Evolutionary conservation across 2,888 invertebrate genomes (phyloP), one percentile per base, ranked within the genome.

Genomic region (Schizaphis graminum): DNA sequence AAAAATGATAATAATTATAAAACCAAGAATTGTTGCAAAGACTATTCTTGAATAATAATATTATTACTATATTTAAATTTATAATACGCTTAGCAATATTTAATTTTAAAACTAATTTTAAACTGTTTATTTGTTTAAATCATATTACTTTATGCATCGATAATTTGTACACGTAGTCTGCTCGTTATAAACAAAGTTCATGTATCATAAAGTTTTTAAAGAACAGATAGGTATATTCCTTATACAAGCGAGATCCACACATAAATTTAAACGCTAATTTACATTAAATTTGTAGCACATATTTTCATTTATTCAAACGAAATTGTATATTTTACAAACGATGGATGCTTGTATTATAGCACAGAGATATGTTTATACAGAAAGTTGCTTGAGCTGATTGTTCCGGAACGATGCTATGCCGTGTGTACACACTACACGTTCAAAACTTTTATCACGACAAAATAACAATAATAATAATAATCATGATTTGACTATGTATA

Each of bases 381-480:
- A 85, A 92, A 92, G 88, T 92, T 92, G 88, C 77, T 53, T 10
- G 41, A 67, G 53, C 67, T 67, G 67, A 89, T 89, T 89, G 93
- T 93, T 93, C 89, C 89, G 93, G 93, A 93, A 93, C 93, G 89
- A 89, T 77, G 88, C 53, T 13, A 24, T 47, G 56, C 28, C 44
- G 77, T 26, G 24, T 77, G 41, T 88, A 88, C 41, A 57, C 57
- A 86, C 90, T 67, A 35, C n/a, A 24, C 77, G 77, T 11, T 28
- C 49, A 88, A 92, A 92, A 92, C 87, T 92, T 92, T 92, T 88
- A 57, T 67, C 57, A 5, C 10, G 44, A 8, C 67, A 41, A 85
- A 86, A 92, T 47, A 92, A 67, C 56, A 61, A 28, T 3, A 28
- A 35, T 49, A 49, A 91, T 49, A 49, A n/a, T 88, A 87, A 53